Evolutionary conservation across 2,113 vertebrate genomes (phyloP).

Genomic region (Neogale vison): DNA sequence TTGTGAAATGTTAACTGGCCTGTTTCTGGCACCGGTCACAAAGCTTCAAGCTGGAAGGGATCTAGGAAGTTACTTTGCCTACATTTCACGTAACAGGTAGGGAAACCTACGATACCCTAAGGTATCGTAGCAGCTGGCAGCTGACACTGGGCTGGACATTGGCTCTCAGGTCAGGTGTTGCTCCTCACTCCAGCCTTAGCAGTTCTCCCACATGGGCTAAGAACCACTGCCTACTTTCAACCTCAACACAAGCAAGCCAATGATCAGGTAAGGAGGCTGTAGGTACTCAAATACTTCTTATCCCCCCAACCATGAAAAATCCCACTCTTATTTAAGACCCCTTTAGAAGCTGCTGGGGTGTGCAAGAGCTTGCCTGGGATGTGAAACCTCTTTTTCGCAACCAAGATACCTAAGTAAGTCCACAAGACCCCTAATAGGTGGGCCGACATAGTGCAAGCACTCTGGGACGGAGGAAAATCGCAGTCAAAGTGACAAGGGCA

Average conservation of each 20-base stretch:
- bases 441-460: not conserved
- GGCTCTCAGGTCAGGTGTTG: not conserved
- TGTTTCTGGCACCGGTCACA: not conserved
- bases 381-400: not conserved
- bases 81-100: not conserved
- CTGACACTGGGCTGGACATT: not conserved
- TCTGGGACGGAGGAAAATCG: not conserved
- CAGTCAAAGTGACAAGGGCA: not conserved
- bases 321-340: not conserved
- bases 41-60: not conserved
- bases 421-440: not conserved
- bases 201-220: not conserved
- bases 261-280: not conserved
- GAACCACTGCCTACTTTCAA: not conserved
- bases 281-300: not conserved
- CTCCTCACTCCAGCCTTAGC: not conserved
- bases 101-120: not conserved
- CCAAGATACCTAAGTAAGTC: not conserved
- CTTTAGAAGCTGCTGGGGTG: not conserved
- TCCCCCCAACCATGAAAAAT: not conserved
- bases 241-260: not conserved
- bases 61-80: not conserved
- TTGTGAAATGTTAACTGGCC: not conserved
- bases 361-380: not conserved
- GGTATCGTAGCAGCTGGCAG: accelerated